Percentiles rank a stretch among this genome's conserved stretches.
Evolutionary conservation across 2,113 vertebrate species (phyloP).

Genomic region (Glareola pratincola): DNA sequence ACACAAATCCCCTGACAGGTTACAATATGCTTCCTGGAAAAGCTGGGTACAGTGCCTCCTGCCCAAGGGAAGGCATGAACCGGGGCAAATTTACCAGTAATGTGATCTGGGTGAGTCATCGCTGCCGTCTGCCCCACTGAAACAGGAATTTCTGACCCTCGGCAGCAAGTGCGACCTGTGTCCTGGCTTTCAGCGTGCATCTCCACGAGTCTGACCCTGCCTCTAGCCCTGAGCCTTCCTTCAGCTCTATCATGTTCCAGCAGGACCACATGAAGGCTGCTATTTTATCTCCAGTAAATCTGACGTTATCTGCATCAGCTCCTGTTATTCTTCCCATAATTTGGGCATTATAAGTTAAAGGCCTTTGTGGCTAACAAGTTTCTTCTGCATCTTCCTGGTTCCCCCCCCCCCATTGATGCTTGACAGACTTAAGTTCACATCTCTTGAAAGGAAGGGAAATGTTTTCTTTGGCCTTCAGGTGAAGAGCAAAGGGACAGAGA

Average conservation of each 20-base stretch:
- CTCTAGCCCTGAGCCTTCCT: neutral
- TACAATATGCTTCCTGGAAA: neutral
- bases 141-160: neutral
- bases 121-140: accelerated
- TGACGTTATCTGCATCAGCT: neutral
- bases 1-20: neutral
- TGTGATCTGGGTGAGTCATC: accelerated
- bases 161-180: accelerated
- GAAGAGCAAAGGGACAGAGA: neutral
- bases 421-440: neutral
- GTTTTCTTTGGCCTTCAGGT: neutral
- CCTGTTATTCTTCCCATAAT: neutral
- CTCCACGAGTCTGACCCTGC: neutral
- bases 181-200: neutral
- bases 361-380: neutral
- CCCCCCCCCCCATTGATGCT: neutral
- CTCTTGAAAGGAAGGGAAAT: neutral
- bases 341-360: neutral
- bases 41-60: neutral
- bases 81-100: neutral
- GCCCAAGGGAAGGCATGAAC: neutral
- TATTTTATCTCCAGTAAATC: neutral
- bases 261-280: neutral
- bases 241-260: neutral
- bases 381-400: neutral